Percentiles rank a stretch among this genome's conserved stretches.
Evolutionary conservation across 2,888 invertebrate genomes (phyloP).

Genomic region (Drosophila acutilabella): DNA sequence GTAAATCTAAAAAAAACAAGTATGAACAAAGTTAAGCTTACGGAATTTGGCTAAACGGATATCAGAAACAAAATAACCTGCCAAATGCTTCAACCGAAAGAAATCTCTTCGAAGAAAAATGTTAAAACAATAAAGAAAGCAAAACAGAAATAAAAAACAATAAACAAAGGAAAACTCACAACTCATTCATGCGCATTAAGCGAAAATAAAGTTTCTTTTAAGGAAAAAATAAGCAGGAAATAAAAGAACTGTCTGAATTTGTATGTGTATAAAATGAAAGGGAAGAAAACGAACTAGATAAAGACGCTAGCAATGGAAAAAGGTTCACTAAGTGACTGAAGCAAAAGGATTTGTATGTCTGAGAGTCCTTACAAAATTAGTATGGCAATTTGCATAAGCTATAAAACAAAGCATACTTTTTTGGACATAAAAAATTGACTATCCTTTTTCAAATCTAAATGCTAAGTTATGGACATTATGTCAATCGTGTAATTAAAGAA

Average conservation of each 20-base stretch:
- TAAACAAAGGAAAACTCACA: conserved; percentile 47
- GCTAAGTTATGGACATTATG: conserved; percentile 16
- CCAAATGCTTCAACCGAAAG: conserved; percentile 37
- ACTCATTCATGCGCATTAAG: conserved; percentile 73
- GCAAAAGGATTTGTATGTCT: conserved; percentile 57
- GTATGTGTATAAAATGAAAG: conserved; percentile 44
- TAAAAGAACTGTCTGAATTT: conserved; percentile 15
- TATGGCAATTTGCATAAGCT: conserved; percentile 66
- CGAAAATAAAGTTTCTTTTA: conserved; percentile 64
- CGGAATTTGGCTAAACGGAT: conserved; percentile 52
- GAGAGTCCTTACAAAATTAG: conserved; percentile 60
- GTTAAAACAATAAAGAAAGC: conserved; percentile 59
- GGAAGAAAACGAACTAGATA: conserved; percentile 61
- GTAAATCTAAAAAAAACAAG: not conserved
- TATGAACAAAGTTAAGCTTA: conserved; percentile 39
- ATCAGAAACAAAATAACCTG: conserved; percentile 53
- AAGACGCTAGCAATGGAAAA: conserved; percentile 46
- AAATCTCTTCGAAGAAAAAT: conserved; percentile 42
- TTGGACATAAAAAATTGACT: conserved; percentile 9
- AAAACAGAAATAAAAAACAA: conserved; percentile 25
- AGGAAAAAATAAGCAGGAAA: conserved; percentile 19
- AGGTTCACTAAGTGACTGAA: conserved; percentile 56
- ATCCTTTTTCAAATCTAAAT: conserved; percentile 5
- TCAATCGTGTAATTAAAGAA: conserved; percentile 15
- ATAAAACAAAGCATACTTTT: conserved; percentile 52